A percentile compares a stretch with the other conserved stretches of the same genome.
Evolutionary conservation across 1,140 invertebrate genomes (phyloP).

Genomic region (Semibalanus balanoides): DNA sequence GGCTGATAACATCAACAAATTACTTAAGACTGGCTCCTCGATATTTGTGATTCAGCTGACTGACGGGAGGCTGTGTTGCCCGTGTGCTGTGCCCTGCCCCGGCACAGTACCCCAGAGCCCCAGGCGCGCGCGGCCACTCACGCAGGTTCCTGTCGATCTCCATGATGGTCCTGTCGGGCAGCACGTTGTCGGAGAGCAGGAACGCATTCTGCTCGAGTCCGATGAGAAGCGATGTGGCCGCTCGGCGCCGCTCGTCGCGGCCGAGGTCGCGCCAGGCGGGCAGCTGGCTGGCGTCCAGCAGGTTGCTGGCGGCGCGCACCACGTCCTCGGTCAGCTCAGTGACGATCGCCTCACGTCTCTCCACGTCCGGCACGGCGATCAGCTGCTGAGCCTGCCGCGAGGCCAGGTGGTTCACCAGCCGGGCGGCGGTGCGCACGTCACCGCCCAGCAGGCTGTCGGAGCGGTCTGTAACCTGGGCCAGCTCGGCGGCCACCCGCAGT

Average conservation of each 20-base stretch:
- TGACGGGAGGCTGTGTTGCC: too few species aligned
- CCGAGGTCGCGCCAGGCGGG: constrained; percentile 71
- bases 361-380: constrained; percentile 52
- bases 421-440: constrained; percentile 76
- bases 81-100: too few species aligned
- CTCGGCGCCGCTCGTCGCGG: constrained; percentile 42
- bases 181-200: constrained; percentile 67
- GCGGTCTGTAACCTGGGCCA: constrained; percentile 54
- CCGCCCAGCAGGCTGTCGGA: constrained; percentile 73
- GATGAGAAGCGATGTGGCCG: constrained; percentile 66
- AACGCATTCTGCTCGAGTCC: constrained; percentile 85
- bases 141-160: constrained; percentile 64
- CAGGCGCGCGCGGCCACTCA: constrained; percentile 20
- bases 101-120: too few species aligned
- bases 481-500: constrained; percentile 27
- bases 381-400: constrained; percentile 49
- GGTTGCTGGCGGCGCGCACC: constrained; percentile 73
- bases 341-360: constrained; percentile 65
- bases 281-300: constrained; percentile 69
- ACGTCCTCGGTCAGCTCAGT: constrained; percentile 70
- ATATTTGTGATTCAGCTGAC: too few species aligned
- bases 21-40: too few species aligned
- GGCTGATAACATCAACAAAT: too few species aligned
- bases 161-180: constrained; percentile 59
- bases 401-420: constrained; percentile 74